These are phyloP conservation scores for Otus sunia DNA, from an alignment of 2,113 vertebrate species.

Conservation along the genomic window DNA sequence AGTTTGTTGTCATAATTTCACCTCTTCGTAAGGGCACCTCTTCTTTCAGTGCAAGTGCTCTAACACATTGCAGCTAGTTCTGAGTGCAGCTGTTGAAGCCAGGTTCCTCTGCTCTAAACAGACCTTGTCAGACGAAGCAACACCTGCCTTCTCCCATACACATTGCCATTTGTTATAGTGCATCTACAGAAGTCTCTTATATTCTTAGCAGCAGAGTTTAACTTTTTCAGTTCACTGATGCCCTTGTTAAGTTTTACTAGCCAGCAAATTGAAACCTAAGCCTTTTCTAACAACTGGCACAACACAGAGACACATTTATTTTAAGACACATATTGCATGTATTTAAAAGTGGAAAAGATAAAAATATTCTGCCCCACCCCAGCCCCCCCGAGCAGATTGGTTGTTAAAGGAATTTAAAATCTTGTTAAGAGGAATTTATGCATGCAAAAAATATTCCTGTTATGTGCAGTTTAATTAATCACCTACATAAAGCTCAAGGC, in stretches of 20 bases:
- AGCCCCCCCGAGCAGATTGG: neutral
- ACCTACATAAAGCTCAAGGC: conserved; percentile 41
- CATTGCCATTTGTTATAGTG: neutral
- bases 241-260: neutral
- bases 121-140: neutral
- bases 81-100: neutral
- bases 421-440: conserved; percentile 42
- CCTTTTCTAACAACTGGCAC: neutral
- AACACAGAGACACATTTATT: neutral
- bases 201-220: neutral
- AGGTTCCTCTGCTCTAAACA: neutral
- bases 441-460: neutral
- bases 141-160: neutral
- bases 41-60: neutral
- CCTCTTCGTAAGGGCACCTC: neutral
- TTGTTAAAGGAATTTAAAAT: conserved; percentile 10
- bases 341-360: neutral
- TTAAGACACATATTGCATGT: neutral
- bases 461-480: conserved; percentile 53
- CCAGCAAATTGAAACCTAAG: neutral
- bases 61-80: neutral
- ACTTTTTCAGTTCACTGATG: neutral
- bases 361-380: neutral
- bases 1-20: neutral
- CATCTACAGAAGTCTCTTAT: neutral